Conservation (phyloP, 2,113 vertebrate species). For the Mastomys coucha region DNA sequence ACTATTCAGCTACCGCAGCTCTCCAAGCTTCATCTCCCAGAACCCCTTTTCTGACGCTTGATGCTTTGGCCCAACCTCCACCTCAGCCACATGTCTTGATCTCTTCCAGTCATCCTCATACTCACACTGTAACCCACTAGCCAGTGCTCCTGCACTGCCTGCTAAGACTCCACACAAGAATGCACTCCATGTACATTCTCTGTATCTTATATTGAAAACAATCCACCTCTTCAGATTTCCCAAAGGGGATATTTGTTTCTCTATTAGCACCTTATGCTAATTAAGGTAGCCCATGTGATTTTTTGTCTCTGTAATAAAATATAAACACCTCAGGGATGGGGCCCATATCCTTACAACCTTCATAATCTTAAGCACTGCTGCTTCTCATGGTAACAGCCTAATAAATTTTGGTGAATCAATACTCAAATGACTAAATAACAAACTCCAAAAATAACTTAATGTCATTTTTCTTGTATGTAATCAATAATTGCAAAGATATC, state of each 20-base stretch:
- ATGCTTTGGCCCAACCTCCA: not conserved
- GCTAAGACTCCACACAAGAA: not conserved
- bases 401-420: conserved; percentile 38
- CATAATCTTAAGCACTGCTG: not conserved
- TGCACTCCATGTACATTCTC: not conserved
- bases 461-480: conserved; percentile 27
- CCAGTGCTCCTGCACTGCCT: not conserved
- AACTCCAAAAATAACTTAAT: conserved; percentile 47
- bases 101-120: not conserved
- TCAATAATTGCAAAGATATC: conserved; percentile 25
- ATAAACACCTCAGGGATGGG: not conserved
- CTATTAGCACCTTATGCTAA: not conserved
- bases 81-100: not conserved
- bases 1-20: not conserved
- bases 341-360: not conserved
- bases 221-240: conserved; percentile 28
- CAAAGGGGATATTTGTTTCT: not conserved
- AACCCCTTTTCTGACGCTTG: not conserved
- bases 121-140: not conserved
- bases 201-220: not conserved
- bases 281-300: not conserved
- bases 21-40: not conserved
- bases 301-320: conserved; percentile 14
- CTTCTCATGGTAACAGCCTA: conserved; percentile 23
- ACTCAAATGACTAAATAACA: conserved; percentile 48